These are phyloP conservation scores for Rhynchophorus ferrugineus DNA, from an alignment of 1,140 invertebrate species.

Conservation along the genomic window DNA sequence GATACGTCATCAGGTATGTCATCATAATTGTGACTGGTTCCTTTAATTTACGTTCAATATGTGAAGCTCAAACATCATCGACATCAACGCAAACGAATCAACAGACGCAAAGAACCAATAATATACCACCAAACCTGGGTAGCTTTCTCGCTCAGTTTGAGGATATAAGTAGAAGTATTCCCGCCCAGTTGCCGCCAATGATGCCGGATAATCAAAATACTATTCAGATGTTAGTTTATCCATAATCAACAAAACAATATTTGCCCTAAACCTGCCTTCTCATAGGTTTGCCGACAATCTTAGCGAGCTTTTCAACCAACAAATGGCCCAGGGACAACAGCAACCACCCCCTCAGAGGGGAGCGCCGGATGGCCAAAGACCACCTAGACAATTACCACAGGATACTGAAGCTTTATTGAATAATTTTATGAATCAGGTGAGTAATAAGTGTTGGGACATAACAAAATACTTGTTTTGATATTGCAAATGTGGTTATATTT, in stretches of 20 bases:
- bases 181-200: not conserved
- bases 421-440: conserved; percentile 6
- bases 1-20: not conserved
- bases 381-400: not conserved
- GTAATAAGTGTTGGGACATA: not conserved
- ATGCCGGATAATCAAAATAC: not conserved
- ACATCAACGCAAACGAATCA: not conserved
- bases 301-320: no score
- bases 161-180: conserved; percentile 2
- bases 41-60: not conserved
- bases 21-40: not conserved
- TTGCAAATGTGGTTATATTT: no score
- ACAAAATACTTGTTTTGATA: not conserved
- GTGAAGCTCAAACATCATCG: not conserved
- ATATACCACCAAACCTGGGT: not conserved
- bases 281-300: no score
- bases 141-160: conserved; percentile 3
- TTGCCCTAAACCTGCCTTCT: no score
- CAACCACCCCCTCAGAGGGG: conserved; percentile 4
- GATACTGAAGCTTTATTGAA: not conserved
- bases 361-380: conserved; percentile 3
- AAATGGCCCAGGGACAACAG: no score
- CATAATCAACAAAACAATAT: no score
- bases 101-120: not conserved
- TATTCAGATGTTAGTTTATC: not conserved